Base-by-base conservation (phyloP, 2,113 vertebrate genomes). In the Plecturocebus donacophilus region DNA sequence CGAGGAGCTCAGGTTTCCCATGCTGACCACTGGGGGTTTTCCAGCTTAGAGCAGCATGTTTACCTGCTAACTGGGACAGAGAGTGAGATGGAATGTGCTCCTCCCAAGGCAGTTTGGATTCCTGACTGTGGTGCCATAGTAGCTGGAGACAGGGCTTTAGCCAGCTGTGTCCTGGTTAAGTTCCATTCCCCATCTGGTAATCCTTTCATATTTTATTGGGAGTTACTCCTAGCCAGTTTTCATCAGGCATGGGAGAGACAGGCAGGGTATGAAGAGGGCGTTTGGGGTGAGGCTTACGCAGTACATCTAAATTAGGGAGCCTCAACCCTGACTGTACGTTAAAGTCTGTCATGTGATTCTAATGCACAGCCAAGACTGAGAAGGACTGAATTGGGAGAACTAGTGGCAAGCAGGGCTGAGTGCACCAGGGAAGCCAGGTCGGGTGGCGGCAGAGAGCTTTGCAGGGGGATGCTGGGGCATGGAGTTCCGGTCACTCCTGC, bases 21-120 rank as follows among this genome's bases (percentile, higher is more conserved):
- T 27, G 20, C 40, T 25, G 68, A 42, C 35, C 54, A 3, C 42
- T 27, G 19, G 61, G 47, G 77, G 35, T 64, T 54, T 83, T 45
- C 8, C 25, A 35, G 58, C 6, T 6, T 11, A 27, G 32, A 71
- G 16, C 38, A 0, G 2, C 35, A 0, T 25, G 20, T 70, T 27
- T 73, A 32, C 13, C 35, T 68, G 66, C 58, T 42, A 2, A 0
- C 8, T 2, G 40, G 68, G 49, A 49, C 27, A 0, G 16, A 14
- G 54, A 21, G 3, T 23, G 14, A 45, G 40, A 10, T 25, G 49
- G 66, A 70, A 47, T 52, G 64, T 80, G 32, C 47, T 85, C 49
- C 27, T 68, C 42, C 66, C 0, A 2, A 38, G 45, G 42, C 6
- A 0, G 13, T 56, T 32, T 77, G 68, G 58, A 66, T 73, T 85